Base-by-base conservation (phyloP, 1,140 invertebrate genomes). In the Drosophila lowei region DNA sequence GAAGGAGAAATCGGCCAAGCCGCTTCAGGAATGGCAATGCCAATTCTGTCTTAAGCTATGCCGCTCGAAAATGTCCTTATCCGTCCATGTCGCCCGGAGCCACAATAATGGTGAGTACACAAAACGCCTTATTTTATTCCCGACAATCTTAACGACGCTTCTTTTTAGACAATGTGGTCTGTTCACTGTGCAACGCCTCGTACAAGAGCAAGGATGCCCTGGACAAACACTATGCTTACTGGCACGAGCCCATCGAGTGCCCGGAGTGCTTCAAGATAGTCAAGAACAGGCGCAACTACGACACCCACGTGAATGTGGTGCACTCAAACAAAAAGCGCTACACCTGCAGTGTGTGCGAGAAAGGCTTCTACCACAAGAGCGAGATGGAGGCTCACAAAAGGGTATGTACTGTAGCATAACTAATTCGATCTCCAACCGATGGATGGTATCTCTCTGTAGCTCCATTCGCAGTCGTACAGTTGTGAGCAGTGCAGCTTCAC, bases 31-130 rank as follows among this genome's bases (percentile, higher is more conserved):
- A 13, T 91, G 78, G 62, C 65, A 74, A 6, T 91, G 90, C 15
- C 90, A 91, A 52, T 91, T 91, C 55, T 91, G 90, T 18, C 38
- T 66, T 6, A 91, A 91, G 25, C 28, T 66, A 16, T 91, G 81
- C 11, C 64, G 68, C 7, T 78, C 90, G 0, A 90, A 91, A 57
- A 91, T 91, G 90, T 90, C 90, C 2, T 61, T 91, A 6, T 79
- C 90, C 1, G 81, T 91, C n/a, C 90, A 91, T 65, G 74, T 91
- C 28, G 90, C 90, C 9, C 73, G 90, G 13, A 90, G 84, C 38
- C 90, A 91, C 50, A 91, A 91, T 44, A 90, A 89, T 52, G 84
- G 90, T 91, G 28, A 53, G 70, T 62, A 9, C 13, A n/a, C 4
- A 0, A 8, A 34, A 16, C 2, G 34, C 34, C 38, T 5, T 1